Conservation (phyloP, 2,888 invertebrate genomes). For the Amblyteles armatorius region DNA sequence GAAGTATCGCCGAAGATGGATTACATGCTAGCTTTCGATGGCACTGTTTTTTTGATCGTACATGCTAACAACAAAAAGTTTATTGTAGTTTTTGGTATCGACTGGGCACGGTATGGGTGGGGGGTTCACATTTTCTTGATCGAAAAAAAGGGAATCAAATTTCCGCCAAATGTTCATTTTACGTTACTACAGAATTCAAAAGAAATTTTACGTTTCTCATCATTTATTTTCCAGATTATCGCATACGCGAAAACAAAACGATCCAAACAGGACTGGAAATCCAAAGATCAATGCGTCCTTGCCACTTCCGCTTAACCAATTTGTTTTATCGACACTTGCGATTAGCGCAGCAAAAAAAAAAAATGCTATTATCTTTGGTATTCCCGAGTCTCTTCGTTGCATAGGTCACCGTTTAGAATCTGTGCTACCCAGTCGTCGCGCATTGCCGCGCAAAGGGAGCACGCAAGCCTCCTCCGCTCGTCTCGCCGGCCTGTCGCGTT, state of each 20-base stretch:
- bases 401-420: constrained; percentile 48
- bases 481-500: constrained; percentile 46
- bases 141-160: too few species aligned
- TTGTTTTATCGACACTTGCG: not conserved
- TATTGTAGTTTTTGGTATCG: not conserved
- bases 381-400: constrained; percentile 1
- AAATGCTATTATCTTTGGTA: not conserved
- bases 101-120: too few species aligned
- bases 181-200: too few species aligned
- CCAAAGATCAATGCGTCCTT: not conserved
- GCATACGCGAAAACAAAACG: not conserved
- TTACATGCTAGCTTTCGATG: too few species aligned
- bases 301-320: not conserved
- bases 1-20: too few species aligned
- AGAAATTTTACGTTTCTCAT: not conserved
- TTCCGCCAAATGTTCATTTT: too few species aligned
- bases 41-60: too few species aligned
- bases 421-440: constrained; percentile 73
- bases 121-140: too few species aligned
- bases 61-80: too few species aligned
- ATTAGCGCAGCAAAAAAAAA: not conserved
- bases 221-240: not conserved
- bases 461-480: constrained; percentile 49
- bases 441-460: constrained; percentile 78
- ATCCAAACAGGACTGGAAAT: not conserved